Percentiles rank a stretch among this genome's conserved stretches.
Conservation (phyloP, 2,797 vertebrate species). For the Schizopygopsis malacanthus region DNA sequence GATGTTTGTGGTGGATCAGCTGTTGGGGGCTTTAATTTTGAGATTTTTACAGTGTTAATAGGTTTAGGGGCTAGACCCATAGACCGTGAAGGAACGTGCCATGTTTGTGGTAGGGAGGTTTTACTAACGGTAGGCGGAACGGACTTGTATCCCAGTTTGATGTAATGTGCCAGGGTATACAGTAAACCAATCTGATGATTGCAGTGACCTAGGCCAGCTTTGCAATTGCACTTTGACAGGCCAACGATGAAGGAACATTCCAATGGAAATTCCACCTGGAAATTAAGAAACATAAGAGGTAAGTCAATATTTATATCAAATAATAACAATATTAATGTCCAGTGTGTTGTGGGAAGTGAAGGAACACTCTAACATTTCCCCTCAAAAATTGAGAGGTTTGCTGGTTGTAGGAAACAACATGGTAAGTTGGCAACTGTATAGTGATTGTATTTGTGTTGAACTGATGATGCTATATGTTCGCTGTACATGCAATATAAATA, state of each 20-base stretch:
- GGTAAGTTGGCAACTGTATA: no score
- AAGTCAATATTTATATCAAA: neutral
- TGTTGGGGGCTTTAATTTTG: conserved; percentile 17
- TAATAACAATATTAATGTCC: neutral
- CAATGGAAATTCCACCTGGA: conserved; percentile 5
- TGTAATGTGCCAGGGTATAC: conserved; percentile 34
- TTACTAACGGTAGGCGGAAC: conserved; percentile 19
- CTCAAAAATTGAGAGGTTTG: no score
- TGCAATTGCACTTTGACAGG: conserved; percentile 31
- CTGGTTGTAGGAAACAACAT: no score
- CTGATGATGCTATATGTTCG: no score
- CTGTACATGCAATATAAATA: no score
- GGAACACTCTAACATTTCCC: neutral
- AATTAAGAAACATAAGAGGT: neutral
- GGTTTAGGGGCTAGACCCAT: conserved; percentile 13
- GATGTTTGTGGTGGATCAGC: neutral
- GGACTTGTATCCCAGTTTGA: conserved; percentile 11
- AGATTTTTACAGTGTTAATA: neutral
- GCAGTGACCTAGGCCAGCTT: conserved; percentile 40
- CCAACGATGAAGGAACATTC: neutral
- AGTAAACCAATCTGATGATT: conserved; percentile 40
- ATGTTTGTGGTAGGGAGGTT: conserved; percentile 40
- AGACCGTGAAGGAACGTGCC: conserved; percentile 12
- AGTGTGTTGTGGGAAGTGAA: neutral
- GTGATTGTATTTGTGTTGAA: no score